These are phyloP conservation scores for Lophius americanus DNA, from an alignment of 2,797 vertebrate genomes.

Conservation along the genomic window DNA sequence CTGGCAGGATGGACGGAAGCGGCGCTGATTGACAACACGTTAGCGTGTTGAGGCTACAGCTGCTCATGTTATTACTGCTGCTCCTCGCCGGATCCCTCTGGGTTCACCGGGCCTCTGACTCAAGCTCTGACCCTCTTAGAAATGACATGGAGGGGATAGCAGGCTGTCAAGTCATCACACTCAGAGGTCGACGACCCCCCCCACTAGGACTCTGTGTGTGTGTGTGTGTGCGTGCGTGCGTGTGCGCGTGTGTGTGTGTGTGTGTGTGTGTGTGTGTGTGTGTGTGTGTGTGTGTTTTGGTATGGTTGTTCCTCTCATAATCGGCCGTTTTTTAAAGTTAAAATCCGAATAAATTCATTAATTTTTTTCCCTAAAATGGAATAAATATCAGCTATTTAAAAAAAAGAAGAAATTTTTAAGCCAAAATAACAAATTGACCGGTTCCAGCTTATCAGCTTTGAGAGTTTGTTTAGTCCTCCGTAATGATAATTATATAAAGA, in stretches of 20 bases:
- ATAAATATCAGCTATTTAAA: too few relatives aligned
- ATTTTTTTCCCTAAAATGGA: too few relatives aligned
- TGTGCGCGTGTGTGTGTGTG: background rate
- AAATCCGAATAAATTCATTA: too few relatives aligned
- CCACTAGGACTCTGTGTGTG: conserved; percentile 13
- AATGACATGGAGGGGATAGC: conserved; percentile 55
- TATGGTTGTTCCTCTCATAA: background rate
- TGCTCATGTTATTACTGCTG: conserved; percentile 48
- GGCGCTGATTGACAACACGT: conserved; percentile 6
- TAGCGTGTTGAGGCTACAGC: conserved; percentile 24
- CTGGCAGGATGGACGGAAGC: conserved; percentile 11
- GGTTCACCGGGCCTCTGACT: conserved; percentile 35
- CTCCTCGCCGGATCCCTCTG: conserved; percentile 40
- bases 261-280: background rate
- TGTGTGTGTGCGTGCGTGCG: conserved; percentile 1
- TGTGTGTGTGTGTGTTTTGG: background rate
- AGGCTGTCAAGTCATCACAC: conserved; percentile 40
- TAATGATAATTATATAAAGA: too few relatives aligned
- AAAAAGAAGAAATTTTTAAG: too few relatives aligned
- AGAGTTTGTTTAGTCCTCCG: too few relatives aligned
- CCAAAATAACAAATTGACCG: too few relatives aligned
- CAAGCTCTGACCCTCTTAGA: conserved; percentile 54
- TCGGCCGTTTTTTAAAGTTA: too few relatives aligned
- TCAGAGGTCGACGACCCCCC: background rate
- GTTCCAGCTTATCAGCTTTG: too few relatives aligned